Evolutionary conservation across 2,888 invertebrate species (phyloP).

Genomic region (Eilema sororculum): DNA sequence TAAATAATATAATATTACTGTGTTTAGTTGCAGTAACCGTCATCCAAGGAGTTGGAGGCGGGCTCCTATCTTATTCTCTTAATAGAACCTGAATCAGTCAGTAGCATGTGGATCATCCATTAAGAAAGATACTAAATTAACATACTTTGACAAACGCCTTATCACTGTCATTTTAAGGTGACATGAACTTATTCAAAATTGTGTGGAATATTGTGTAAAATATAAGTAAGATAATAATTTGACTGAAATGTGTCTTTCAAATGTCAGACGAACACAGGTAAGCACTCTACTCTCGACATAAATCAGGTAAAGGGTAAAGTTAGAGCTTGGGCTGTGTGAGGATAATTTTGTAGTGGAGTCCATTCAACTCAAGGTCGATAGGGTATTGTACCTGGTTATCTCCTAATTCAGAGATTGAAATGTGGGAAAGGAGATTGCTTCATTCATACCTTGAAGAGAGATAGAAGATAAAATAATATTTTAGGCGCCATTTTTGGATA

Average conservation of each 20-base stretch:
- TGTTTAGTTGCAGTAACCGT: too few relatives aligned
- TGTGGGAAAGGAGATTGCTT: too few relatives aligned
- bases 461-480: too few relatives aligned
- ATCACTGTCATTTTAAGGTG: not conserved
- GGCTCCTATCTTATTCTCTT: too few relatives aligned
- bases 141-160: not conserved
- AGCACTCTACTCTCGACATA: constrained; percentile 56
- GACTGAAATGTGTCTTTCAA: constrained; percentile 60
- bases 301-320: constrained; percentile 55
- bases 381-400: not conserved
- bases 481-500: too few relatives aligned
- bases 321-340: constrained; percentile 28
- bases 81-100: too few relatives aligned
- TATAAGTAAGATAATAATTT: constrained; percentile 39
- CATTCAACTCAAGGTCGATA: constrained; percentile 16
- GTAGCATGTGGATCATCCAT: too few relatives aligned
- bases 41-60: too few relatives aligned
- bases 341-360: constrained; percentile 42
- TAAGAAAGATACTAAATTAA: not conserved
- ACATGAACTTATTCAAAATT: constrained; percentile 18
- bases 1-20: too few relatives aligned
- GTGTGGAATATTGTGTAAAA: constrained; percentile 28
- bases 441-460: too few relatives aligned
- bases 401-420: too few relatives aligned
- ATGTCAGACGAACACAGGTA: constrained; percentile 59